Conservation (phyloP, 2,797 vertebrate species). For the Galagoides demidoff region DNA sequence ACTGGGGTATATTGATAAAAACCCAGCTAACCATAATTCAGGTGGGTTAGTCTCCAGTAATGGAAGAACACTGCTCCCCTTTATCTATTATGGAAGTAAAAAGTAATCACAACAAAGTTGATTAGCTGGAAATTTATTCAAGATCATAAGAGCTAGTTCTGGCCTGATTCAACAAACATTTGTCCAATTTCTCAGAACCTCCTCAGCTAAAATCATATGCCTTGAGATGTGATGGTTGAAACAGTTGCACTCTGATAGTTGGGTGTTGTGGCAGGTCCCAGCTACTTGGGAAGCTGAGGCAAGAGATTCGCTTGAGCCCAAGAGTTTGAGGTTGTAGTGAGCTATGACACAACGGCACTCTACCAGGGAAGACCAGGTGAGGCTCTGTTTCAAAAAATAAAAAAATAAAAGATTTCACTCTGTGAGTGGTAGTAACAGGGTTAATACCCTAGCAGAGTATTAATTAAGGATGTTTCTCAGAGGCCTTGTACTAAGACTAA, state of each 20-base stretch:
- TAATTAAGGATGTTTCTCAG: not conserved
- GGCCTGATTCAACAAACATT: not conserved
- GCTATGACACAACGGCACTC: too few species aligned
- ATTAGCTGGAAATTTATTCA: not conserved
- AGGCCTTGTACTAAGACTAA: slow-evolving; percentile 24
- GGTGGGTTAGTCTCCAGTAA: not conserved
- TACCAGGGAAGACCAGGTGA: too few species aligned
- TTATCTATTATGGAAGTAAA: not conserved
- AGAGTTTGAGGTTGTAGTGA: too few species aligned
- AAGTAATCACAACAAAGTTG: not conserved
- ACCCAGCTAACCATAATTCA: not conserved
- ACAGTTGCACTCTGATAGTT: not conserved
- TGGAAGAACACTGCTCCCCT: too few species aligned
- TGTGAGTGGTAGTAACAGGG: not conserved
- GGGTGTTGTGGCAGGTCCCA: too few species aligned
- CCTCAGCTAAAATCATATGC: not conserved
- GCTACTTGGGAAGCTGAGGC: too few species aligned
- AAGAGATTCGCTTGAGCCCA: too few species aligned
- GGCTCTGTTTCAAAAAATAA: too few species aligned
- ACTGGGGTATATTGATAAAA: not conserved
- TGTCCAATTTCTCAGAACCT: not conserved
- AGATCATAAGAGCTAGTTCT: not conserved
- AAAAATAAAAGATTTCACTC: not conserved
- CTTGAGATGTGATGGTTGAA: not conserved
- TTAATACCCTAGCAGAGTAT: not conserved